Evolutionary conservation across 2,888 invertebrate species (phyloP), one percentile per base, ranked within the genome.

Genomic region (Deilephila porcellus): DNA sequence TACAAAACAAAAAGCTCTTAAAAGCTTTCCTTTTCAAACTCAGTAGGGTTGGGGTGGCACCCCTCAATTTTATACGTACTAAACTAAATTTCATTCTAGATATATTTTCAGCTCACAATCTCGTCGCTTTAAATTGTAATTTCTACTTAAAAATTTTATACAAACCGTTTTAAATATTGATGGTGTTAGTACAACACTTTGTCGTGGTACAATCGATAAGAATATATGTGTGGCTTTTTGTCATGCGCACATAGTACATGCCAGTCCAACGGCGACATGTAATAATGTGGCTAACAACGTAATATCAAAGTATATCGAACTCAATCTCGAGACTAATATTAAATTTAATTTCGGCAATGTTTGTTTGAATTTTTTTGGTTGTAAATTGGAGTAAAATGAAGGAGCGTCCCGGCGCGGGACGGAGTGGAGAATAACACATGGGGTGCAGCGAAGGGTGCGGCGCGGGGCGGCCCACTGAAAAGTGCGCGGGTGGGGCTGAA

Each of bases 401-500:
- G 94, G 93, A 94, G 92, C 91, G 94, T 93, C 93, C 93, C 93
- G 93, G 89, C 90, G 88, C 91, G 93, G 92, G 90, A 88, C 90
- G 90, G 92, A 91, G 93, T 86, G 87, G 88, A 88, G 89, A 88
- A 88, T 89, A 89, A 89, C 89, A 89, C 89, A 89, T 89, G 89
- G 90, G 90, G 93, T 92, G 92, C 91, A 89, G 90, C 91, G 90
- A 86, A 90, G 91, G 93, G 92, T 89, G 91, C 92, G 91, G 90
- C 85, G 86, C 82, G 85, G 89, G 90, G 93, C 86, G 92, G 92
- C 93, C 92, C 93, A 91, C 93, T 93, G 93, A 94, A 93, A 93
- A 93, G 93, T 93, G 92, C 93, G 94, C 94, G 94, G 94, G 93
- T 91, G 93, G 94, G 93, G 93, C 93, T 93, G 94, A 93, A 93